Evolutionary conservation across 2,113 vertebrate species (phyloP), one percentile per base, ranked within the genome.

Genomic region (Myotis davidii): DNA sequence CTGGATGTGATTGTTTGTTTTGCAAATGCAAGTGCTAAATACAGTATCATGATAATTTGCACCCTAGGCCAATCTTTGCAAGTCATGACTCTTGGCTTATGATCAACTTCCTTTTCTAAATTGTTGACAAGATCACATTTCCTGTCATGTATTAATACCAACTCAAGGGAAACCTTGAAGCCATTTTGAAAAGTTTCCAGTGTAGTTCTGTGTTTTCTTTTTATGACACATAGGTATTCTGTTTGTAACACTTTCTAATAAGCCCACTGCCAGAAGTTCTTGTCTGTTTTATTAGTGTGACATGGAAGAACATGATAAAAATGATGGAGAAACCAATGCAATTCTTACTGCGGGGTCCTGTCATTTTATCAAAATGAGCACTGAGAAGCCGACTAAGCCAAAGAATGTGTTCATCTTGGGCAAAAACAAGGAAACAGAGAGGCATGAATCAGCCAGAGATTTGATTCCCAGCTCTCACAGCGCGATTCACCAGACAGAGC

Each of bases 191-290:
- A 32, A 25, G 2, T 56, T 93, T 54, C 52, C 20, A 34, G 23
- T 48, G 45, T 1, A 45, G 18, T 83, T 89, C 39, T 70, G 0
- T 78, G 8, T 67, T n/a, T 34, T 59, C 29, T 39, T 72, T 78
- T 34, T 59, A 79, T 39, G 2, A 39, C 27, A 76, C 32, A 3
- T 20, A 32, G 23, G 7, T 39, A 81, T 96, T 83, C 52, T 83
- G 13, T 69, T 96, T 92, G 17, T 82, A 77, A 72, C 81, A 77
- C 13, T 64, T 94, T 85, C 29, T 25, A 69, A n/a, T 61, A 59
- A 85, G 2, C 4, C 12, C 32, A 82, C 79, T 78, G 78, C 34
- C 59, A 25, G 54, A 94, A 85, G 34, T 90, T 67, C 14, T 93
- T 90, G 21, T n/a, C 14, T 95, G 6, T 59, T 74, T 94, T 61